Base-by-base conservation (phyloP, 2,113 vertebrate species). In the Aythya baeri region DNA sequence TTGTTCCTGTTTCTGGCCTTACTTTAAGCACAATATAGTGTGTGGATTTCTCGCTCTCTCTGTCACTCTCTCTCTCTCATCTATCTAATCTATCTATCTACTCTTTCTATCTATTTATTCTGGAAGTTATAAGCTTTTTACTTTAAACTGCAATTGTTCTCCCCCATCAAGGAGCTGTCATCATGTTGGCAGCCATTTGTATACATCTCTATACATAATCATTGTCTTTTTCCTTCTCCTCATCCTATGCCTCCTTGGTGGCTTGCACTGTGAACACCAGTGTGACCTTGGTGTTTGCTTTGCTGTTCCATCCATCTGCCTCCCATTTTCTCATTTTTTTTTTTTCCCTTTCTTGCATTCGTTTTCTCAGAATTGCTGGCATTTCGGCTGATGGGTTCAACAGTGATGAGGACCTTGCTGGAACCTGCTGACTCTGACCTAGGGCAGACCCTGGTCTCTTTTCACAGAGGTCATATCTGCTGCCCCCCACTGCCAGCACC, bases 401-500 rank as follows among this genome's bases (percentile, higher is more conserved):
- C 21, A 50, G 13, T 58, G 49, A 29, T 55, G 52, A 29, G 63
- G 11, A 81, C 23, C 50, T 2, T 2, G 8, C 26, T 32, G n/a
- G n/a, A 82, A 59, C 8, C 1, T 0, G 8, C 38, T 41, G 27
- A 38, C 50, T 22, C 21, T 3, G 1, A 6, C 29, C 41, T 0
- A 1, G 23, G 23, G n/a, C 23, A 49, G 11, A 8, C 46, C 8
- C 1, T 29, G 1, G 13, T 36, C 6, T 15, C 17, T 17, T 12
- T 15, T 74, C 50, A 55, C 13, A 31, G 25, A 27, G 32, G 2
- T 3, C 6, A 1, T 15, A 13, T 17, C 26, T 27, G 16, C 13
- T 38, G 6, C 21, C 5, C 9, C 4, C 9, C 4, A 2, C 44
- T 13, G 25, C 52, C 5, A 29, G 26, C 26, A 55, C 25, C 52